Base-by-base conservation (phyloP, 2,888 invertebrate genomes). In the Synergus japonicus region DNA sequence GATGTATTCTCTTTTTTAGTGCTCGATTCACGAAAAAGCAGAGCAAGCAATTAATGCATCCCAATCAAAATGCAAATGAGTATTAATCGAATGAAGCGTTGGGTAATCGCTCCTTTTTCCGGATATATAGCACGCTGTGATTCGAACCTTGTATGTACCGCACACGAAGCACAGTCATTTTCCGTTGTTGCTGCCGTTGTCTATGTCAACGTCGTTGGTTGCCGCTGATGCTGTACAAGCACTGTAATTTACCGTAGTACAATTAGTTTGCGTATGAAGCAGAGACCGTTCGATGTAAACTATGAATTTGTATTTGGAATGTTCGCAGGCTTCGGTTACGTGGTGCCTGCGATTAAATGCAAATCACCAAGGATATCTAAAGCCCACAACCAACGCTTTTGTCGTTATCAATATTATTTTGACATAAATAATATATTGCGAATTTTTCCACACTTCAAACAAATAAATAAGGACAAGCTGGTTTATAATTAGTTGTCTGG, bases 231-330 rank as follows among this genome's bases (percentile, higher is more conserved):
- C 78, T 83, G 83, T 85, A 88, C 88, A 88, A 86, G 86, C 86
- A 83, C 85, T 82, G 85, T 88, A 88, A 89, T 89, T 89, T 88
- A 89, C 86, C 87, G 86, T 83, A 83, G 83, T 84, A 86, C 86
- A 87, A 88, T 87, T 89, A 89, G 88, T 87, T 88, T 87, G 86
- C 85, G 86, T 86, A 88, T 87, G 88, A 88, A 86, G 84, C 86
- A 84, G 86, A 82, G 60, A 77, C 83, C 81, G 84, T 83, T 84
- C 84, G 85, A 84, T 87, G 87, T 87, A 86, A 88, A 87, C 88
- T 86, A 87, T 73, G 73, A 58, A 58, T 18, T 58, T 49, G 15
- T 15, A 49, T 15, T 15, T 49, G 46, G 46, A 4, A 49, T 49
- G 46, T 49, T 37, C 5, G 4, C 46, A 49, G 46, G 15, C 13